Evolutionary conservation across 2,888 invertebrate genomes (phyloP).

Genomic region (Patella caerulea): DNA sequence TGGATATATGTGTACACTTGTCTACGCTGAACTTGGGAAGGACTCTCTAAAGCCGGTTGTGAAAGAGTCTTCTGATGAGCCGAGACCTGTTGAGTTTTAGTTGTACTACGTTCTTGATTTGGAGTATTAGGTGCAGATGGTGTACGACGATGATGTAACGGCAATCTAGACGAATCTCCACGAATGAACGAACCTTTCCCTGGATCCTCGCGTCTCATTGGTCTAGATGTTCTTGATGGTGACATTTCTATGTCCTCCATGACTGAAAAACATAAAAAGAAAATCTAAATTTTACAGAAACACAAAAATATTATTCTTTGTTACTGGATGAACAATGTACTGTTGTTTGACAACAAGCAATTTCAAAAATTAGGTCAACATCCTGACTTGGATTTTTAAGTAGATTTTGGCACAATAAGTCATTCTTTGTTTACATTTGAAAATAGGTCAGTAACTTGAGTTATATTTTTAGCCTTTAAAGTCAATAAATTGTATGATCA

Average conservation of each 20-base stretch:
- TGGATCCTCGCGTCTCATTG: conserved; percentile 31
- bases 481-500: too few species aligned
- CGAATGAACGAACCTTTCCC: conserved; percentile 55
- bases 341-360: too few species aligned
- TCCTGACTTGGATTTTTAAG: too few species aligned
- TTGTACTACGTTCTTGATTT: conserved; percentile 39
- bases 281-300: neutral
- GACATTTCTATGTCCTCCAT: conserved; percentile 28
- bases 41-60: conserved; percentile 42
- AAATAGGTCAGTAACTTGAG: too few species aligned
- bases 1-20: conserved; percentile 21
- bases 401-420: too few species aligned
- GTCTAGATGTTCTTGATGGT: conserved; percentile 30
- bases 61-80: conserved; percentile 41
- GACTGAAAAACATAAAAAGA: conserved; percentile 31
- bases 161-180: conserved; percentile 56
- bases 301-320: too few species aligned
- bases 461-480: too few species aligned
- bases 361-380: too few species aligned
- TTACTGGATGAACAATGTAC: too few species aligned
- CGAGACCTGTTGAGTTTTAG: conserved; percentile 15
- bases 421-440: too few species aligned
- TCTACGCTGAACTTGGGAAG: conserved; percentile 17
- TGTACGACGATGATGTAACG: conserved; percentile 55
- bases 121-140: conserved; percentile 62